Base-by-base conservation (phyloP, 2,113 vertebrate species). In the Zapornia atra region DNA sequence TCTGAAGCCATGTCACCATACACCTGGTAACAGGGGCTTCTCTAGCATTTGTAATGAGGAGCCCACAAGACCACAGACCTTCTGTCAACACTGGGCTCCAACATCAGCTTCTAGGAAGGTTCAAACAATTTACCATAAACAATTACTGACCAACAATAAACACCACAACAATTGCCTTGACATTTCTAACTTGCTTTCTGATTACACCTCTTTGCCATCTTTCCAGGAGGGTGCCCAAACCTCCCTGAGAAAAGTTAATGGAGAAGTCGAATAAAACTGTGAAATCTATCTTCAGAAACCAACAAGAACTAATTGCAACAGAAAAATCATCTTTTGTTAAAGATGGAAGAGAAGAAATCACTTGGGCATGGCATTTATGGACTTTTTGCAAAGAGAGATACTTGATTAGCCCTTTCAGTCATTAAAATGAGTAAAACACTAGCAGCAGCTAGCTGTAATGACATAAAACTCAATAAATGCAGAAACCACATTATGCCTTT, bases 1-100 rank as follows among this genome's bases (percentile, higher is more conserved):
- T 53, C 44, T 31, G 5, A 69, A 48, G 42, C 15, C 13, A 22
- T 0, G 10, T 5, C 29, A 29, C n/a, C 17, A n/a, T 0, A 0
- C 3, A n/a, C 18, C 54, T 10, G 9, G 19, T 14, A 22, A 12
- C 46, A 44, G 2, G 19, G 60, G 11, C 46, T 24, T 15, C 29
- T 46, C 18, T 6, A 5, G 6, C 18, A 36, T 22, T 19, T 19
- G 10, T 40, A 59, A 11, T 36, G 66, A 57, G 11, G 15, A 85
- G 4, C 17, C 44, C 54, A 15, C 12, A 16, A 64, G 19, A 53
- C 12, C 34, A 44, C 42, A 24, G 9, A 29, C 5, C 11, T 9
- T 5, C 5, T 42, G 29, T 8, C 50, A 69, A 25, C 33, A 15
- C 48, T 18, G 5, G 12, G 38, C 25, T 83, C 40, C 0, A 1